Conservation (phyloP, 1,140 invertebrate genomes). For the Papilio polyxenes region DNA sequence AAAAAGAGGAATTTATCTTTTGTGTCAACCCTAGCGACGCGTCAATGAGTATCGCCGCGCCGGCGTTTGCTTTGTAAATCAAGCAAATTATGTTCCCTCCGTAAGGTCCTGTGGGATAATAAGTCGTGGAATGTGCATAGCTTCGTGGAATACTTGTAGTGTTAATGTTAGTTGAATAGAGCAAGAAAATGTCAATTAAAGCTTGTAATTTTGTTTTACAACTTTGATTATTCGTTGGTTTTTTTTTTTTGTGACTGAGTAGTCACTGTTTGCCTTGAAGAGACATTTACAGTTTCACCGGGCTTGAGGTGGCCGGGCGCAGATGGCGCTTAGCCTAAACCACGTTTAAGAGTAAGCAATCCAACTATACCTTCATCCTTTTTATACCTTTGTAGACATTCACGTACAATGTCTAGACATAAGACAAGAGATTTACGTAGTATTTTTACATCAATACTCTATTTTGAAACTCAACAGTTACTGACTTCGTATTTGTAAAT, state of each 20-base stretch:
- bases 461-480: neutral
- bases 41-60: constrained; percentile 2
- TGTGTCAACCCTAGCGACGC: constrained; percentile 3
- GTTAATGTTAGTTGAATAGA: neutral
- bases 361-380: no score
- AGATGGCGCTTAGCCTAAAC: no score
- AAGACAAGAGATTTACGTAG: neutral
- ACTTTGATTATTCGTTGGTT: no score
- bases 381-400: no score
- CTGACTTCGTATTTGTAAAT: neutral
- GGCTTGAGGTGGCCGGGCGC: no score
- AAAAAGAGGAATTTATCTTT: neutral
- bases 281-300: no score
- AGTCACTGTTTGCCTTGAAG: no score
- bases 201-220: neutral
- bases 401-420: no score
- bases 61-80: constrained; percentile 17
- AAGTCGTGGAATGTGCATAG: neutral
- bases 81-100: neutral
- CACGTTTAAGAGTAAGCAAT: no score
- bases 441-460: neutral
- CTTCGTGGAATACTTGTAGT: neutral
- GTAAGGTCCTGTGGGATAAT: neutral
- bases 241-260: no score
- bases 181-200: neutral